Evolutionary conservation across 2,888 invertebrate species (phyloP), one percentile per base, ranked within the genome.

Genomic region (Cheilosia scutellata): DNA sequence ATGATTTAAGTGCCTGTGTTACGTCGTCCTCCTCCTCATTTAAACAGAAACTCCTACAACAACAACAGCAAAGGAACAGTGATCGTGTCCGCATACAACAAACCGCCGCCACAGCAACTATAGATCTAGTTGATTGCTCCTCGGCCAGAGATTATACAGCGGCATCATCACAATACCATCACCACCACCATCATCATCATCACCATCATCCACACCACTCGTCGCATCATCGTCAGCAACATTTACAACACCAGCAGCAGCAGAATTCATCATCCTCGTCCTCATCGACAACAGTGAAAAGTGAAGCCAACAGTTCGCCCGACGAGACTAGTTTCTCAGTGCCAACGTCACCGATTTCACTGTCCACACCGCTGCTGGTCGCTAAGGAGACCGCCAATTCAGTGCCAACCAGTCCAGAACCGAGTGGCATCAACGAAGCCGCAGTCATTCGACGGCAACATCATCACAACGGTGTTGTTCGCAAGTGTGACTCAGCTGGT

Each of bases 401-500:
- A 84, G 95, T 95, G 90, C 95, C 95, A 88, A 95, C 95, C 88
- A 95, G 95, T 92, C 95, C 95, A 89, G 94, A 95, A 90, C 93
- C 92, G 53, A 90, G 92, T 47, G 88, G 89, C 65, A 87, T 90
- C 4, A 83, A 84, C 65, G 88, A 88, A 29, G 87, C 87, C 5
- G 76, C 87, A 31, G 91, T 92, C 1, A 90, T 92, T 37, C 90
- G 92, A 4, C 91, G 92, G 27, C 90, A 93, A 90, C 90, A 88
- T 88, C 93, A 94, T 94, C 94, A 94, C 94, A 93, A 93, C 74
- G 92, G 91, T 91, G 94, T 91, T 86, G 91, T 92, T 87, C 90
- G 93, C 83, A 92, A 92, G 89, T 91, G 92, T 89, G 94, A 94
- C 89, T 94, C 94, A 77, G 95, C 95, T 89, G 95, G 96, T 88